phyloP scores from a whole-genome alignment of 2,113 vertebrate genomes.

The Cyanoderma ruficeps region DNA sequence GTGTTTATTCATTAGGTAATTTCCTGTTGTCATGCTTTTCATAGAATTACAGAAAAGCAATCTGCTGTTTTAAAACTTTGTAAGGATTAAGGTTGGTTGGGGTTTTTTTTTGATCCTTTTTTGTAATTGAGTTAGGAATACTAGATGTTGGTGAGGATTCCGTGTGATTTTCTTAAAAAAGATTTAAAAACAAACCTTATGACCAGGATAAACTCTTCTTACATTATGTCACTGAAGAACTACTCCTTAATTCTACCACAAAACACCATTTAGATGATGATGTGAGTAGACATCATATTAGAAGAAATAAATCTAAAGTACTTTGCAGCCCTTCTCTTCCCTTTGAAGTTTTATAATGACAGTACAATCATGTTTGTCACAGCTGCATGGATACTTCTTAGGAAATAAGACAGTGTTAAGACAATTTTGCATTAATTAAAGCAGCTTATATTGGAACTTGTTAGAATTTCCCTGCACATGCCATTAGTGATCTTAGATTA shows the following conservation, averaged over 20 bases:
- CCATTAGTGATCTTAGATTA: background rate
- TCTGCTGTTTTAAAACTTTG: background rate
- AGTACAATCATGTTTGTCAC: background rate
- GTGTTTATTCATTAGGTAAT: background rate
- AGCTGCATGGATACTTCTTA: background rate
- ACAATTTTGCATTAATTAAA: background rate
- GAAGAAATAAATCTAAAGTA: background rate
- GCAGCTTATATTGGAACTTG: background rate
- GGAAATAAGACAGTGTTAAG: background rate
- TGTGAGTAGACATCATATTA: background rate
- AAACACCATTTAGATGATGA: background rate
- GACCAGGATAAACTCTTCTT: background rate
- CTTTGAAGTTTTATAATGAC: background rate
- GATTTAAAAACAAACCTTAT: background rate
- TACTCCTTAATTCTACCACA: background rate
- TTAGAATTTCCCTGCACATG: background rate
- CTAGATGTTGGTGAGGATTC: background rate
- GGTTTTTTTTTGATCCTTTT: background rate
- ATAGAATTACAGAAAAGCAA: background rate
- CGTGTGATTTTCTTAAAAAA: background rate
- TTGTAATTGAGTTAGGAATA: background rate
- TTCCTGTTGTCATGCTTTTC: background rate
- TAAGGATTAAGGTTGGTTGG: background rate
- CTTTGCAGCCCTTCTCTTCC: background rate
- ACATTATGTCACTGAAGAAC: background rate